Evolutionary conservation across 1,140 invertebrate genomes (phyloP), one percentile per base, ranked within the genome.

Genomic region (Heliconius eleuchia): DNA sequence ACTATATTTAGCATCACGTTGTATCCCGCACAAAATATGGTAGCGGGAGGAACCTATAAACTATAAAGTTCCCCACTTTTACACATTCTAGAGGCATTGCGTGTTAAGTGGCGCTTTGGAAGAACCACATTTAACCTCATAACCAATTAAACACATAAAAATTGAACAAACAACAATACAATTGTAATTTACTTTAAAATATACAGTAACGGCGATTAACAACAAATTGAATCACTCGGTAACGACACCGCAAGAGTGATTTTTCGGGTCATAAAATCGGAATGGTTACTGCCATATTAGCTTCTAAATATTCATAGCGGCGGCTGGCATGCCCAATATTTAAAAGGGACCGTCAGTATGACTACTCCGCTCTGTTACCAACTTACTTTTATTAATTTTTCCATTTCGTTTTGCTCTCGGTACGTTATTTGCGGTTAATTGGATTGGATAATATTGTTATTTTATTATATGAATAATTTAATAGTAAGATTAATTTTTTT

Each of bases 221-320:
- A 34, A 46, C 60, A 46, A 76, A 76, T 70, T 71, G 34, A 70
- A 76, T 76, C 42, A 71, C 39, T 23, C 37, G 18, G 60, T 70
- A 76, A 76, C 50, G 18, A 46, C 8, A 18, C 34, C 74, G 66
- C 37, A 70, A 70, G 37, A 46, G 74, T 76, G 74, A 76, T 76
- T 76, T 76, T 76, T 76, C 60, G 46, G 39, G 18, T 18, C 39
- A 46, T 76, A 70, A 76, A 19, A 37, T 70, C 60, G 23, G 39
- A 39, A 70, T 76, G 37, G 52, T 76, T 34, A 71, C 27, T 27
- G 23, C 9, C 8, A 23, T 76, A 76, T 37, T 50, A 70, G 39
- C 74, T 70, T 70, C 74, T 76, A 76, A 76, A 76, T 76, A 76
- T 76, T 76, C 74, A 76, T 76, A 34, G n/a, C 74, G n/a, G 23